These are phyloP conservation scores for Harpalus rubripes DNA, from an alignment of 2,888 invertebrate species.

Conservation along the genomic window DNA sequence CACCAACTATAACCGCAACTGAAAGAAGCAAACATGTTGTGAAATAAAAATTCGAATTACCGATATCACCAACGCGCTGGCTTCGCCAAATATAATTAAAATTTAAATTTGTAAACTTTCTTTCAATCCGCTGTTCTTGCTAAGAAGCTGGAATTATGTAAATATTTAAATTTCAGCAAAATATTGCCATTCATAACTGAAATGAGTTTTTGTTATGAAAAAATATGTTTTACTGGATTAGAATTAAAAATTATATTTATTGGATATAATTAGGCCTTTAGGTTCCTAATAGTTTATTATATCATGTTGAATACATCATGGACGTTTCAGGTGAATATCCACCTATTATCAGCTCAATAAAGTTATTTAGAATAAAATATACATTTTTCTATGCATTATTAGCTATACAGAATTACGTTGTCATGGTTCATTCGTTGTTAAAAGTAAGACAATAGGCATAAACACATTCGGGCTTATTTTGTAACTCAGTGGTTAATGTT, in stretches of 20 bases:
- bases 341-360: no score
- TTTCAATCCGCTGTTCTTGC: not conserved
- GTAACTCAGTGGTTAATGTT: no score
- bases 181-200: not conserved
- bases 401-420: no score
- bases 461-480: no score
- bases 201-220: constrained; percentile 5
- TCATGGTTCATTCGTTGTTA: no score
- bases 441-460: no score
- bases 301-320: no score
- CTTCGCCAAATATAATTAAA: constrained; percentile 26
- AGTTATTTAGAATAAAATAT: no score
- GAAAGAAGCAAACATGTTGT: constrained; percentile 13
- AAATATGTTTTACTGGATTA: constrained; percentile 1
- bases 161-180: constrained; percentile 10
- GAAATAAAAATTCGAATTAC: constrained; percentile 42
- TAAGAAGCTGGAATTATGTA: constrained; percentile 32
- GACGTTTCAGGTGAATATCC: no score
- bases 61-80: not conserved
- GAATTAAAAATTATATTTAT: not conserved
- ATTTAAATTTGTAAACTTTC: constrained; percentile 24
- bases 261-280: no score
- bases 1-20: not conserved
- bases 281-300: no score
- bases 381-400: no score